Evolutionary conservation across 2,113 vertebrate species (phyloP), one percentile per base, ranked within the genome.

Genomic region (Mustelus asterias): DNA sequence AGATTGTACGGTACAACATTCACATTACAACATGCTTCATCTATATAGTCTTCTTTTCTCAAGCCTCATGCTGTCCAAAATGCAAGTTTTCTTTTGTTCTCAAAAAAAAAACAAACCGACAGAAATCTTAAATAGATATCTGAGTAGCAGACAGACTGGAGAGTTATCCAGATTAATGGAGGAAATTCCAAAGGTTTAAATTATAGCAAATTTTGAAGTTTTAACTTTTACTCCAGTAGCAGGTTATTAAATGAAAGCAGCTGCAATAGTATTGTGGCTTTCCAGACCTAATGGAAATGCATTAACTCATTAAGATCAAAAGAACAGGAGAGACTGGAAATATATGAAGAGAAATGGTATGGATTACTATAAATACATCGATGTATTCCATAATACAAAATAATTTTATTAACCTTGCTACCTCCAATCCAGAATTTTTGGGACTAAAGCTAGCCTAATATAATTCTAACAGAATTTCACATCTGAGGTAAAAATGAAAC

Each of bases 261-360:
- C 92, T 94, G 63, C 63, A 44, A 67, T 44, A 37, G 37, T 26
- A 26, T 26, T 69, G 65, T 70, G 37, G 69, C 89, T 95, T 44
- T 95, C 44, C 65, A 95, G 41, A 94, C 93, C n/a, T 48, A 95
- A 95, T 95, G 26, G 24, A 72, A 95, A 69, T 72, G 70, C 65
- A 94, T 94, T 94, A 95, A 95, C 20, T 48, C 93, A 72, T 95
- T 70, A 95, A 95, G 69, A 95, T 69, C 93, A 95, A 72, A 95
- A 95, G 65, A 72, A 94, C 29, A 94, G 58, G 48, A 60, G 14
- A 65, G 67, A 7, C 41, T 44, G 22, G 24, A 95, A 72, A 95
- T 95, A 48, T 65, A 65, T 90, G 86, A 54, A 60, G 88, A 92
- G 89, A 92, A 92, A 92, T 92, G 58, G 29, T 60, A 33, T 89